Evolutionary conservation across 53 echinoderm and acorn worm species (phyloP).

Genomic region (Paracentrotus lividus): DNA sequence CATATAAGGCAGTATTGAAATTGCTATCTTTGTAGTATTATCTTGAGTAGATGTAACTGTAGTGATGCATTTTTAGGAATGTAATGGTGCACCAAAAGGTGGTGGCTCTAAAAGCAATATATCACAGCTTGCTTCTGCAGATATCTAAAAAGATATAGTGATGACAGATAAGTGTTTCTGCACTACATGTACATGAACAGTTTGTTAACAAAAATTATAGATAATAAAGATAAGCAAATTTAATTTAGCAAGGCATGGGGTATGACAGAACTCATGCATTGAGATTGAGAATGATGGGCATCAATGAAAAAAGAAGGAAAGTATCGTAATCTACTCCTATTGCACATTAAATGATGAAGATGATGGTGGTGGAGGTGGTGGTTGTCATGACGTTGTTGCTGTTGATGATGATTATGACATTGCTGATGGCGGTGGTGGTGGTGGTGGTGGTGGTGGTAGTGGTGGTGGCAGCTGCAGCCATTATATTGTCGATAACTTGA

Average conservation of each 20-base stretch:
- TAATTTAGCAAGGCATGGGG: too few species aligned
- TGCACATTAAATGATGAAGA: not conserved
- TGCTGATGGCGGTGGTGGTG: not conserved
- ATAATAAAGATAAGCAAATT: too few species aligned
- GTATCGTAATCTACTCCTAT: not conserved
- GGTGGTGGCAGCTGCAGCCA: not conserved
- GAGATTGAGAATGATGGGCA: not conserved
- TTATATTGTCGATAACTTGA: not conserved
- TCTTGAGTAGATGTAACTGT: conserved; percentile 3
- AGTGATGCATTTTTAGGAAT: not conserved
- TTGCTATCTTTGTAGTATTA: too few species aligned
- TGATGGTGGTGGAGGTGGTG: not conserved
- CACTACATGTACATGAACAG: too few species aligned
- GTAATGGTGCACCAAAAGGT: not conserved
- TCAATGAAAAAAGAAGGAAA: not conserved
- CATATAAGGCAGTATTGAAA: too few species aligned
- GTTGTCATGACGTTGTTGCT: not conserved
- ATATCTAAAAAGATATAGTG: too few species aligned
- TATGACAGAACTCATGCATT: too few species aligned
- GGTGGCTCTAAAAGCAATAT: too few species aligned
- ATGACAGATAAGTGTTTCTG: too few species aligned
- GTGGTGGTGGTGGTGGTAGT: not conserved
- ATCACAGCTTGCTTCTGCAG: too few species aligned
- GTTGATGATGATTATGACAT: not conserved
- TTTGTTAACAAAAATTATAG: too few species aligned